These are phyloP conservation scores for Erannis defoliaria DNA, from an alignment of 2,888 invertebrate genomes.

Conservation along the genomic window DNA sequence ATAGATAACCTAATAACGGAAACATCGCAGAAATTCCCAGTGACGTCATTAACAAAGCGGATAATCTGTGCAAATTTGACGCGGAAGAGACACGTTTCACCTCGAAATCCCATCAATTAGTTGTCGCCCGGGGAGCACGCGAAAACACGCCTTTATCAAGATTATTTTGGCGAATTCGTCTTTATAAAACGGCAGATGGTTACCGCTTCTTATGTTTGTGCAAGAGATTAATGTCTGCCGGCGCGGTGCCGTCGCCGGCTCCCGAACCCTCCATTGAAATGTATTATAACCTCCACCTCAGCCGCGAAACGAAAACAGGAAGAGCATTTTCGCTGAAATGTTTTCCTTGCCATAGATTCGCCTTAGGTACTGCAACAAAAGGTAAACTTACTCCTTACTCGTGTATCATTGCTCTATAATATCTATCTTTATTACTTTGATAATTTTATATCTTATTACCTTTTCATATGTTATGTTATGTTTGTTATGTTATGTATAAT, in stretches of 20 bases:
- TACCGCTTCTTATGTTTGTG: slow-evolving; percentile 67
- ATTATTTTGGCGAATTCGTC: slow-evolving; percentile 48
- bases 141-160: slow-evolving; percentile 53
- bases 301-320: slow-evolving; percentile 31
- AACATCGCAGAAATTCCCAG: slow-evolving; percentile 35
- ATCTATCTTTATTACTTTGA: neutral
- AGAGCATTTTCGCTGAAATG: slow-evolving; percentile 8
- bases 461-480: too few species aligned
- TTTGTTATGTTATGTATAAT: too few species aligned
- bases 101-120: slow-evolving; percentile 60
- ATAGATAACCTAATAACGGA: slow-evolving; percentile 29
- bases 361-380: slow-evolving; percentile 5
- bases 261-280: slow-evolving; percentile 9
- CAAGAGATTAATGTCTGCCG: slow-evolving; percentile 70
- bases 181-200: slow-evolving; percentile 58
- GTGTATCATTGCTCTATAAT: neutral
- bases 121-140: slow-evolving; percentile 43
- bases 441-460: neutral
- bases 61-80: slow-evolving; percentile 46
- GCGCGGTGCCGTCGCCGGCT: slow-evolving; percentile 23
- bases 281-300: slow-evolving; percentile 4
- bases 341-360: slow-evolving; percentile 17
- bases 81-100: slow-evolving; percentile 49
- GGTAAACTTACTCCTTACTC: neutral
- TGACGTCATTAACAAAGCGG: slow-evolving; percentile 41